Evolutionary conservation across 64 coral and sea anemone genomes (phyloP), one percentile per base, ranked within the genome.

Genomic region (Orbicella faveolata): DNA sequence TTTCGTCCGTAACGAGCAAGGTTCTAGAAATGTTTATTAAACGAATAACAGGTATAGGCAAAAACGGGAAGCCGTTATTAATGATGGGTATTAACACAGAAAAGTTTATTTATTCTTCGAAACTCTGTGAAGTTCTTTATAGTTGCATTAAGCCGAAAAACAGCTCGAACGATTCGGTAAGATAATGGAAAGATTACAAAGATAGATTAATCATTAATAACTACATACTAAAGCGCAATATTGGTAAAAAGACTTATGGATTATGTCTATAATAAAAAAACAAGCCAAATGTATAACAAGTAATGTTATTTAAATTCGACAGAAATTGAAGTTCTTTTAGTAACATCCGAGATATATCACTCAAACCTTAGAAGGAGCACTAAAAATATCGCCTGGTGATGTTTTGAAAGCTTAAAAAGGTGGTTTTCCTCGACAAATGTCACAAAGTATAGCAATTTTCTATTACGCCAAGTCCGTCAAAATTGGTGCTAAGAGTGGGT

Each of bases 161-260:
- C 25, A 44, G 37, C 36, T 51, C 75, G 9, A 39, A 78, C 36
- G 36, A 52, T 44, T 10, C 75, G 1, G 20, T 4, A 37, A 52
- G 15, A 51, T 52, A 52, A 78, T 78, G 10, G 17, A 70, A 23
- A 68, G 0, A 78, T 78, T 52, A 51, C 36, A 19, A 78, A 51
- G 15, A 78, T 52, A 51, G 41, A 78, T 78, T 52, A 78, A 78
- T 19, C 35, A 78, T 78, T 78, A 78, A 78, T 44, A 39, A 10
- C 39, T 21, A n/a, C 36, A 52, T 5, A 44, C 19, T 1, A 48
- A 2, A 51, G 18, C 34, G 61, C 44, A 54, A 79, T 30, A 26
- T 23, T 77, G 48, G 36, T 37, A 77, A 77, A 51, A 4, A 77
- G 36, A 19, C 17, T 9, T 18, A 78, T 23, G 5, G 67, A 26